phyloP scores from a whole-genome alignment of 2,888 invertebrate species.

The Trachelus iudaicus region DNA sequence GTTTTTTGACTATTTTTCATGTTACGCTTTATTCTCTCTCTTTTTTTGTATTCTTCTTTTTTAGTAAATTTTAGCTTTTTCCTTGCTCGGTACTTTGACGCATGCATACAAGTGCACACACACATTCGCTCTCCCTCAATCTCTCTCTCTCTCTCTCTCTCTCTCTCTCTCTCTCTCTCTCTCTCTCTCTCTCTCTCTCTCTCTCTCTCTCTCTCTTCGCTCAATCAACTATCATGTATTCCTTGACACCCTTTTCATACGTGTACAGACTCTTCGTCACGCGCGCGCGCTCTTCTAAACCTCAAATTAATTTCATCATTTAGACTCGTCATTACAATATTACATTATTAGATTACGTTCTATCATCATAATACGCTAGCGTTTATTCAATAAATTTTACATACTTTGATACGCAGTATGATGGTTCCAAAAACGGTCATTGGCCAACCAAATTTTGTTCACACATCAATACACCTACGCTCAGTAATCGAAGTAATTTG shows the following conservation, averaged over 20 bases:
- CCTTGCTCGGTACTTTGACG: background rate
- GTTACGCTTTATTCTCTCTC: conserved; percentile 14
- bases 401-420: conserved; percentile 66
- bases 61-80: background rate
- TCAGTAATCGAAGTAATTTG: conserved; percentile 67
- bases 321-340: conserved; percentile 66
- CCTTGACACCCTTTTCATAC: background rate
- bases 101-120: conserved; percentile 8
- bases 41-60: conserved; percentile 21
- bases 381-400: conserved; percentile 67
- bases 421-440: conserved; percentile 66
- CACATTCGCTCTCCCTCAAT: too few species aligned
- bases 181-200: conserved; percentile 49
- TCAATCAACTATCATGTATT: background rate
- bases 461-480: conserved; percentile 66
- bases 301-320: conserved; percentile 65
- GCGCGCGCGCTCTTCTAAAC: conserved; percentile 58
- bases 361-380: conserved; percentile 65
- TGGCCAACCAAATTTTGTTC: conserved; percentile 66
- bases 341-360: conserved; percentile 66
- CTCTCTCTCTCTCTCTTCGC: conserved; percentile 22
- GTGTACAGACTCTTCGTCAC: conserved; percentile 15
- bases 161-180: conserved; percentile 39
- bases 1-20: conserved; percentile 33
- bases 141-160: conserved; percentile 48